Evolutionary conservation across 2,888 invertebrate genomes (phyloP).

Genomic region (Morpho achilles): DNA sequence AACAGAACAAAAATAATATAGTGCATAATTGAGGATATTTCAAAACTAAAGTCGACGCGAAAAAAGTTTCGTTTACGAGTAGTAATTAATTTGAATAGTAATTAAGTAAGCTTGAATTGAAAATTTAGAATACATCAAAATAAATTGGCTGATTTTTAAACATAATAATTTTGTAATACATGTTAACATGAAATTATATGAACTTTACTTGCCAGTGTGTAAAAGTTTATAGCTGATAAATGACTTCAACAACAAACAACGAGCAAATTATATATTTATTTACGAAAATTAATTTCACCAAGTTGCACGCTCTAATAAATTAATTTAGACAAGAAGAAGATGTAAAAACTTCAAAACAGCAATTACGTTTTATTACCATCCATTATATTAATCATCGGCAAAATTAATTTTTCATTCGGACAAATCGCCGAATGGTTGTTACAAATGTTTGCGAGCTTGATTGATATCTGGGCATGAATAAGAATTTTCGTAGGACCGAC

Average conservation of each 20-base stretch:
- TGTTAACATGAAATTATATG: no score
- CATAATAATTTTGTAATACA: no score
- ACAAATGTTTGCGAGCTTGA: conserved; percentile 68
- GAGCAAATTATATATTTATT: conserved; percentile 19
- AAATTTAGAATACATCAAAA: no score
- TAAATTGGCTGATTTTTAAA: no score
- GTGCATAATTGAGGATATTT: no score
- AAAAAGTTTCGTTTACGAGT: no score
- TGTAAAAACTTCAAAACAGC: conserved; percentile 77
- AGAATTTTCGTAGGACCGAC: conserved; percentile 42
- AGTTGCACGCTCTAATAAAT: conserved; percentile 50
- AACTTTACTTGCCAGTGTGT: no score
- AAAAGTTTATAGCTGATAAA: no score
- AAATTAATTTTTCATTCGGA: conserved; percentile 78
- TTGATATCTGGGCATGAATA: conserved; percentile 57
- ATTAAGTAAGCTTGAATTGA: no score
- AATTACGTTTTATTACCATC: conserved; percentile 73
- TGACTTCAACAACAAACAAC: neutral
- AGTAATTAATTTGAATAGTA: no score
- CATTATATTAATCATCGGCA: conserved; percentile 77
- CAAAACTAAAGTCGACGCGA: no score
- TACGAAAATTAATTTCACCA: conserved; percentile 20
- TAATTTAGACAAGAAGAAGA: conserved; percentile 75
- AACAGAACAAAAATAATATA: no score
- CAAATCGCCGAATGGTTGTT: conserved; percentile 69